Base-by-base conservation (phyloP, 2,888 invertebrate genomes). In the Flexamia atlantica region DNA sequence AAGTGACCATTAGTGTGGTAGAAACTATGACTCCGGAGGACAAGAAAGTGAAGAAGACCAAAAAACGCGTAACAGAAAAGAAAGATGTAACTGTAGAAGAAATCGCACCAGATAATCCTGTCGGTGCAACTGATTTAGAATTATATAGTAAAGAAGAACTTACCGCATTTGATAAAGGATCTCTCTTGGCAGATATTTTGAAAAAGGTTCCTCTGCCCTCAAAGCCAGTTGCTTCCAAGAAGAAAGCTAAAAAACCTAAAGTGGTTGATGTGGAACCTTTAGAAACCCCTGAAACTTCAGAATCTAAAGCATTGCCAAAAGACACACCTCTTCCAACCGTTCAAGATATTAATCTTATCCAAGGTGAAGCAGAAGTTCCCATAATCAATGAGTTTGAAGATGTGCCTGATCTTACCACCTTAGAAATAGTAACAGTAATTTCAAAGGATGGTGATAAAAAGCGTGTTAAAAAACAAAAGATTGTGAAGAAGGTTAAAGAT, bases 311-410 rank as follows among this genome's bases (percentile, higher is more conserved):
- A n/a, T n/a, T n/a, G n/a, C n/a, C n/a, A n/a, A n/a, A n/a, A n/a
- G n/a, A n/a, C n/a, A n/a, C n/a, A n/a, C n/a, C n/a, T n/a, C n/a
- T n/a, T n/a, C n/a, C n/a, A n/a, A n/a, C n/a, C n/a, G n/a, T n/a
- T n/a, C n/a, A n/a, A n/a, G n/a, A n/a, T n/a, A n/a, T n/a, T n/a
- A n/a, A n/a, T n/a, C n/a, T 46, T 14, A 50, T 60, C 40, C 82
- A 76, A 50, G 53, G 36, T n/a, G 90, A 90, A 87, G 87, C 90
- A 89, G 89, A 91, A 86, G 87, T 91, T 88, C 88, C 90, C 82
- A 90, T 90, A 85, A 90, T 92, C 86, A 88, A 90, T 64, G 89
- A 90, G 86, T 57, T 79, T 1, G 89, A 90, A 85, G 89, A 90
- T 84, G 86, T 89, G 32, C 32, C 76, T 10, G 76, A 76, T 60